A percentile compares a stretch with the other conserved stretches of the same genome.
phyloP scores from a whole-genome alignment of 2,797 vertebrate genomes.

The Enteromius thamalakanensis region DNA sequence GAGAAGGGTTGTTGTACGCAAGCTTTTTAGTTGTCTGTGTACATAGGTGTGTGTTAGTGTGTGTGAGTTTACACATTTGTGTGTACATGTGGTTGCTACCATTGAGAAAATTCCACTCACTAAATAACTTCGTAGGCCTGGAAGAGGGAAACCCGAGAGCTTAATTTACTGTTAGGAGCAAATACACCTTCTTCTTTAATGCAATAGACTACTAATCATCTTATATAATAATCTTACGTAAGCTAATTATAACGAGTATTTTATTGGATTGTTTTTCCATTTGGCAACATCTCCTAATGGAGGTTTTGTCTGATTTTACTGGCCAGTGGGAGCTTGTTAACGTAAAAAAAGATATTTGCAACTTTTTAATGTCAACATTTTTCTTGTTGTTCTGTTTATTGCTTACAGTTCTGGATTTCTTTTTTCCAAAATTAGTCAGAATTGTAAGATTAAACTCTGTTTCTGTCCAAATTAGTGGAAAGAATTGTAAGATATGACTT shows the following conservation, averaged over 20 bases:
- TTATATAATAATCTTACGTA: background rate
- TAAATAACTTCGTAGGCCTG: conserved; percentile 17
- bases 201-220: background rate
- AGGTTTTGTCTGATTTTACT: background rate
- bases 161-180: conserved; percentile 11
- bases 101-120: conserved; percentile 41
- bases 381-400: background rate
- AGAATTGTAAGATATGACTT: background rate
- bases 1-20: conserved; percentile 44
- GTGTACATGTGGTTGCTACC: conserved; percentile 47
- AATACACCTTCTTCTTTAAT: background rate
- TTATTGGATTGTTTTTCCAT: background rate
- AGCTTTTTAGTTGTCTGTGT: conserved; percentile 43
- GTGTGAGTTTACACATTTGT: conserved; percentile 47
- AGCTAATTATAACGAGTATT: background rate
- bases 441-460: background rate
- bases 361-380: background rate
- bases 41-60: conserved; percentile 38
- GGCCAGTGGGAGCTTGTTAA: background rate
- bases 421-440: background rate
- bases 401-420: background rate
- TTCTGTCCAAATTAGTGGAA: background rate
- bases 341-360: background rate
- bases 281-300: background rate
- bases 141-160: conserved; percentile 13